These are phyloP conservation scores for Herminia tarsipennalis DNA, from an alignment of 2,888 invertebrate genomes.

Conservation along the genomic window DNA sequence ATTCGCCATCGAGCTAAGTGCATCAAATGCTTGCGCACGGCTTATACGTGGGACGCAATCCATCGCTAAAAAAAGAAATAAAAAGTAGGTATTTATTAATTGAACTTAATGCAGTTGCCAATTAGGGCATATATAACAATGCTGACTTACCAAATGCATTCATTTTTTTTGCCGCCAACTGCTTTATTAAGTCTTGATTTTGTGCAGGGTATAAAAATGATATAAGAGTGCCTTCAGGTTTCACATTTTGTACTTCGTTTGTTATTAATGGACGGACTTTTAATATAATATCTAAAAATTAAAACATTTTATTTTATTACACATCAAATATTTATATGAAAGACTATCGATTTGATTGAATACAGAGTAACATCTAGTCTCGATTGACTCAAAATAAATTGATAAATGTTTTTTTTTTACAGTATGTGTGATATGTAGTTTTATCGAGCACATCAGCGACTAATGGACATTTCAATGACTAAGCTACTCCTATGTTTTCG, in stretches of 20 bases:
- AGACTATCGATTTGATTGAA: too few relatives aligned
- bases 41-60: slow-evolving; percentile 95
- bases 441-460: too few relatives aligned
- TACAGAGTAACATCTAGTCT: too few relatives aligned
- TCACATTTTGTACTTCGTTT: slow-evolving; percentile 88
- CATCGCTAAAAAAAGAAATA: slow-evolving; percentile 87
- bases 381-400: too few relatives aligned
- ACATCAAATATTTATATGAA: too few relatives aligned
- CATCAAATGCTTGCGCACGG: slow-evolving; percentile 96
- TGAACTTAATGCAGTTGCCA: not conserved
- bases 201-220: slow-evolving; percentile 95
- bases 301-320: slow-evolving; percentile 10
- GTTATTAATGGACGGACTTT: slow-evolving; percentile 91
- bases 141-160: slow-evolving; percentile 90
- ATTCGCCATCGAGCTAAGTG: slow-evolving; percentile 96
- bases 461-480: too few relatives aligned
- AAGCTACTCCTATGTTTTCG: too few relatives aligned
- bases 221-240: slow-evolving; percentile 89
- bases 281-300: slow-evolving; percentile 90
- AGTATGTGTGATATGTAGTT: too few relatives aligned
- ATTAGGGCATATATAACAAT: not conserved
- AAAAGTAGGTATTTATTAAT: not conserved
- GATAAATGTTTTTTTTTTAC: too few relatives aligned
- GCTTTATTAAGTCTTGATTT: slow-evolving; percentile 90
- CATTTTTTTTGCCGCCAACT: slow-evolving; percentile 88